These are phyloP conservation scores for Cromileptes altivelis DNA, from an alignment of 2,113 vertebrate species.

Conservation along the genomic window DNA sequence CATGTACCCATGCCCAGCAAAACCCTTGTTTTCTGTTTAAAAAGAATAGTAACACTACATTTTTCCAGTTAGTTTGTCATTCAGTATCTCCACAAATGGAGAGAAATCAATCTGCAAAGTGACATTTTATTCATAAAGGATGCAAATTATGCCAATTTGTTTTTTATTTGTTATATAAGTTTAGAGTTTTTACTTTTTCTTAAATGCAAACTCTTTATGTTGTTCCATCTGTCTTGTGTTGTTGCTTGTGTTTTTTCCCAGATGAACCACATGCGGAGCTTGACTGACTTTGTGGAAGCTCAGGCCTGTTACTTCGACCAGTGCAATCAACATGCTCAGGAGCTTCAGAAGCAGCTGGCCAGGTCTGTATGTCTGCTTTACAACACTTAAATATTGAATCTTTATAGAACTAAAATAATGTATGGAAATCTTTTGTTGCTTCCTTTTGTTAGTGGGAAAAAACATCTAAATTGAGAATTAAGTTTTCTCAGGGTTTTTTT, in stretches of 20 bases:
- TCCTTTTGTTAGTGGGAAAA: neutral
- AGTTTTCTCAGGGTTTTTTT: neutral
- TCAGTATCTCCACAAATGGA: neutral
- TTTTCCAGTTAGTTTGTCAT: neutral
- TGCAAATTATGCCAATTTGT: neutral
- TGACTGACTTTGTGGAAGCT: conserved; percentile 93
- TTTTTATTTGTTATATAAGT: neutral
- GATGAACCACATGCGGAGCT: conserved; percentile 92
- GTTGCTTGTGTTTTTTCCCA: conserved; percentile 31
- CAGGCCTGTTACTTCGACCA: conserved; percentile 94
- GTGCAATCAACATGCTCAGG: conserved; percentile 93
- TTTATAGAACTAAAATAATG: neutral
- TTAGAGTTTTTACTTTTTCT: neutral
- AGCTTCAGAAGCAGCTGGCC: conserved; percentile 94
- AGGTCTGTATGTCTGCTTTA: conserved; percentile 82
- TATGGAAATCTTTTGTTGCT: neutral
- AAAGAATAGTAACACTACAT: neutral
- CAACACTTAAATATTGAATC: neutral
- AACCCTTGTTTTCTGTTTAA: neutral
- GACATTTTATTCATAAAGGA: neutral
- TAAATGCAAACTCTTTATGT: neutral
- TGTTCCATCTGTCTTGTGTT: neutral
- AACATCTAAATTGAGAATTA: neutral
- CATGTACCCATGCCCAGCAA: neutral
- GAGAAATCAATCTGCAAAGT: neutral